These are phyloP conservation scores for Saguinus midas DNA, from an alignment of 2,113 vertebrate genomes.

Conservation along the genomic window DNA sequence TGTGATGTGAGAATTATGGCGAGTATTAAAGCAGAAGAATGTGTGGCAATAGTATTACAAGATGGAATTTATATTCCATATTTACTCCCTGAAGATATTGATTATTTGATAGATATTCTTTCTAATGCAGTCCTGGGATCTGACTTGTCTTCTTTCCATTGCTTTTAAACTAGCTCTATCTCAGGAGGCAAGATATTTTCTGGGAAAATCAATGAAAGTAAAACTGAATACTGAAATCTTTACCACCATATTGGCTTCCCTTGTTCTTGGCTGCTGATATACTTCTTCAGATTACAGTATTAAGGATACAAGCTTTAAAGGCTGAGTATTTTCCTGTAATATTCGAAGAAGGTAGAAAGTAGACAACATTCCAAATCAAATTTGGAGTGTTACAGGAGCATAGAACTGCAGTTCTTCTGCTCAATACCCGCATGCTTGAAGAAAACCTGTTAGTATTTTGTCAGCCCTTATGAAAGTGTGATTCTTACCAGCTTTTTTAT, in stretches of 20 bases:
- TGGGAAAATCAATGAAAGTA: constrained; percentile 60
- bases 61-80: constrained; percentile 31
- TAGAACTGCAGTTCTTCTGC: not conserved
- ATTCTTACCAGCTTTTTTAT: not conserved
- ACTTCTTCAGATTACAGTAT: not conserved
- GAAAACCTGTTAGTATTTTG: not conserved
- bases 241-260: not conserved
- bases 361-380: not conserved
- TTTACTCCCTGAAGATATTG: not conserved
- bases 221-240: constrained; percentile 25
- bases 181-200: constrained; percentile 52
- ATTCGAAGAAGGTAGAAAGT: not conserved
- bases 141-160: not conserved
- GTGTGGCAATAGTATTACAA: not conserved
- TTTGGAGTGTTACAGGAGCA: not conserved
- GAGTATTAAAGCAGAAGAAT: not conserved
- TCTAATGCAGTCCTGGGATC: constrained; percentile 38
- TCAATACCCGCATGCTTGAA: not conserved
- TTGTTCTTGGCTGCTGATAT: not conserved
- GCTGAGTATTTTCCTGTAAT: not conserved
- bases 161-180: constrained; percentile 33
- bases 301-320: not conserved
- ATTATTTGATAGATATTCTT: constrained; percentile 45
- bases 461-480: not conserved
- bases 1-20: not conserved